These are phyloP conservation scores for Sitta carolinensis DNA, from an alignment of 2,797 vertebrate species.

Conservation along the genomic window DNA sequence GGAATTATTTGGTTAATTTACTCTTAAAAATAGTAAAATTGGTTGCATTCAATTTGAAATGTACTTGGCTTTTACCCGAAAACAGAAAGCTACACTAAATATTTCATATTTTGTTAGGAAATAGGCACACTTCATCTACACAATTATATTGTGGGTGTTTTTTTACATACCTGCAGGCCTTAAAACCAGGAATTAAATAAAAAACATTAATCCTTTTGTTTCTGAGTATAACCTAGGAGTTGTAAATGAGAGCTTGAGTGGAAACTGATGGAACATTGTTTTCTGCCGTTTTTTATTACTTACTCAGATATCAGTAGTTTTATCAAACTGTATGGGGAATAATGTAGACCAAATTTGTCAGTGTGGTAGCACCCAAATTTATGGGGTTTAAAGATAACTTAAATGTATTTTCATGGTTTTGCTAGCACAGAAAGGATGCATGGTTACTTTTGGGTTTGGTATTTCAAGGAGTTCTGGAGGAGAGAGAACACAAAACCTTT, in stretches of 20 bases:
- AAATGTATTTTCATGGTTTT: neutral
- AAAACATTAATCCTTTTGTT: neutral
- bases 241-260: neutral
- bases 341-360: neutral
- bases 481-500: neutral
- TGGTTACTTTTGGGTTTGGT: neutral
- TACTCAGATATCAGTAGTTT: neutral
- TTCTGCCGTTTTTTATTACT: neutral
- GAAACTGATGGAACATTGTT: neutral
- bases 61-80: neutral
- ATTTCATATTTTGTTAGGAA: neutral
- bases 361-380: neutral
- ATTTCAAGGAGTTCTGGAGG: neutral
- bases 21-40: conserved; percentile 12
- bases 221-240: neutral
- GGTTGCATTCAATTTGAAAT: neutral
- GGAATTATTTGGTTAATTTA: conserved; percentile 19
- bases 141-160: neutral
- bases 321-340: neutral
- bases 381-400: neutral
- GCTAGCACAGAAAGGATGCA: neutral
- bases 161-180: neutral
- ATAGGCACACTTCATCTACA: neutral
- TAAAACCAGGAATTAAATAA: neutral
- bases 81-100: neutral